A percentile compares a stretch with the other conserved stretches of the same genome.
Evolutionary conservation across 2,888 invertebrate genomes (phyloP).

Genomic region (Acleris holmiana): DNA sequence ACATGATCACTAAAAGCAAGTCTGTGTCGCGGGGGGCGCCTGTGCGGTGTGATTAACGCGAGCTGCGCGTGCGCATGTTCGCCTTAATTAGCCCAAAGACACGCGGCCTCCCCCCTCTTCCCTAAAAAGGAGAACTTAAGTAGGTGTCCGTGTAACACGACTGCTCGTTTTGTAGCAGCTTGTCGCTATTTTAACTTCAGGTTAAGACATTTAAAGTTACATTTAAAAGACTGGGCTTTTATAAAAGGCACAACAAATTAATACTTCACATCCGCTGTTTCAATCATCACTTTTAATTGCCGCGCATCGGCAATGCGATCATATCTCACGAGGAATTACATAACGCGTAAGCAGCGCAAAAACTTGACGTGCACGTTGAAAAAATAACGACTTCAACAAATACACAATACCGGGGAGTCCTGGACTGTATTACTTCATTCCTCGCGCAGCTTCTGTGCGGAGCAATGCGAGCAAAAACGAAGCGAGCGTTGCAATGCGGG

Average conservation of each 20-base stretch:
- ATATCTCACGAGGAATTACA: conserved; percentile 61
- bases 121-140: conserved; percentile 40
- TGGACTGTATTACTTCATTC: conserved; percentile 81
- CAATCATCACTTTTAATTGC: conserved; percentile 57
- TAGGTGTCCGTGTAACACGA: conserved; percentile 23
- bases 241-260: conserved; percentile 44
- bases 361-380: conserved; percentile 64
- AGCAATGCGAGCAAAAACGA: conserved; percentile 72
- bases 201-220: conserved; percentile 9
- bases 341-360: conserved; percentile 65
- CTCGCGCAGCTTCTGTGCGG: conserved; percentile 59
- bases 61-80: conserved; percentile 41
- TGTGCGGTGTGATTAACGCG: conserved; percentile 41
- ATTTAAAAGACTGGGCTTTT: background rate
- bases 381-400: conserved; percentile 68
- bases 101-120: conserved; percentile 38
- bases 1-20: conserved; percentile 54
- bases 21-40: conserved; percentile 36
- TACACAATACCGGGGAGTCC: conserved; percentile 78
- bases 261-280: conserved; percentile 53
- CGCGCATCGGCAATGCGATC: conserved; percentile 54
- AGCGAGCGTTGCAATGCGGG: conserved; percentile 71
- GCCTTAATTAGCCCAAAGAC: conserved; percentile 44
- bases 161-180: conserved; percentile 18
- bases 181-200: conserved; percentile 1